These are phyloP conservation scores for Empis livida DNA, from an alignment of 2,888 invertebrate species.

Conservation along the genomic window DNA sequence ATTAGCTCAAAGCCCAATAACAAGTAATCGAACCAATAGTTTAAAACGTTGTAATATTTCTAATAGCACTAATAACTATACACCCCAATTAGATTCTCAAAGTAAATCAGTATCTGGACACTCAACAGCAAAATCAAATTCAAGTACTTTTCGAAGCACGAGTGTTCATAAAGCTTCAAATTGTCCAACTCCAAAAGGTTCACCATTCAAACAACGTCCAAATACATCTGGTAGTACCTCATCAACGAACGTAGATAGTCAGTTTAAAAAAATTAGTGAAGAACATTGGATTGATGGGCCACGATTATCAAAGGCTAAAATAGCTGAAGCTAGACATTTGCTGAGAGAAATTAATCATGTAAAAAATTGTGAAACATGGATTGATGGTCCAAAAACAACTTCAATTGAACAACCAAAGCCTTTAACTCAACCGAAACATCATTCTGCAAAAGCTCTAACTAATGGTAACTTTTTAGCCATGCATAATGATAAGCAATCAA, in stretches of 20 bases:
- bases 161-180: constrained; percentile 25
- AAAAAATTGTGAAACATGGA: constrained; percentile 85
- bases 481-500: constrained; percentile 11
- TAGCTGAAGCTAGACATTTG: constrained; percentile 68
- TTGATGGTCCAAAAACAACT: constrained; percentile 81
- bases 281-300: constrained; percentile 98
- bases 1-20: constrained; percentile 23
- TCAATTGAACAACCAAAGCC: constrained; percentile 18
- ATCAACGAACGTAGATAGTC: constrained; percentile 20
- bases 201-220: constrained; percentile 38
- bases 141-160: constrained; percentile 20
- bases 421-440: neutral
- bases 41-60: constrained; percentile 19
- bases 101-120: neutral
- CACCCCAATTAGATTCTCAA: constrained; percentile 36
- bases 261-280: constrained; percentile 46
- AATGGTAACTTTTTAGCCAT: too few species aligned
- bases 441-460: constrained; percentile 34
- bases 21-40: constrained; percentile 23
- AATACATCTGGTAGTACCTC: constrained; percentile 14
- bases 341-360: constrained; percentile 62
- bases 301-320: constrained; percentile 68
- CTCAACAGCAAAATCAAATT: constrained; percentile 24
- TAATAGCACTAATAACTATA: constrained; percentile 14
- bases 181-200: constrained; percentile 43